Percentiles rank a stretch among this genome's conserved stretches.
Conservation (phyloP, 2,888 invertebrate species). For the Drosophila ochracea region DNA sequence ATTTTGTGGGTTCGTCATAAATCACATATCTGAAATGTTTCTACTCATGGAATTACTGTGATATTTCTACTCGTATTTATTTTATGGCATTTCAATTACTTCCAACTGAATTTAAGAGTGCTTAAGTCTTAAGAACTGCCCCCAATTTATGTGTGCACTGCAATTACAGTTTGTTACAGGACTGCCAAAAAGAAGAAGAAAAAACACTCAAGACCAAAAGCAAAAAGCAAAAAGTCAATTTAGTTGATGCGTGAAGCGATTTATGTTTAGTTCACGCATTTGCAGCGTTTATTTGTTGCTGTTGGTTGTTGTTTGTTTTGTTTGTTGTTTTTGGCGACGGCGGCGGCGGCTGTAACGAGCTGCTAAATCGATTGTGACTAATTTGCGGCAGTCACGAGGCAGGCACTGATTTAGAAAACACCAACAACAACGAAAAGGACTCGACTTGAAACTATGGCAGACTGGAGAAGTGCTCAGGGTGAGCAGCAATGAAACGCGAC, state of each 20-base stretch:
- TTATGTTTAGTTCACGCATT: constrained; percentile 64
- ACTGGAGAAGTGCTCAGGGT: neutral
- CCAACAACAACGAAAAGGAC: constrained; percentile 35
- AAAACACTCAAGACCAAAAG: neutral
- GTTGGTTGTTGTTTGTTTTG: constrained; percentile 24
- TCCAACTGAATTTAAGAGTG: constrained; percentile 11
- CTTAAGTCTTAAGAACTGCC: constrained; percentile 9
- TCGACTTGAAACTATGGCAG: constrained; percentile 8
- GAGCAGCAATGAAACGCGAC: constrained; percentile 38
- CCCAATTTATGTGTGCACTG: constrained; percentile 25
- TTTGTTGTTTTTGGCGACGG: constrained; percentile 60
- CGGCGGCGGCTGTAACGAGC: constrained; percentile 66
- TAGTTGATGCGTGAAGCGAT: constrained; percentile 75
- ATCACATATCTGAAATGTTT: neutral
- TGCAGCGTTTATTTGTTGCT: constrained; percentile 41
- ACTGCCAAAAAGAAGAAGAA: neutral
- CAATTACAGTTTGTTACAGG: constrained; percentile 60
- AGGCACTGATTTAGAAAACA: constrained; percentile 64
- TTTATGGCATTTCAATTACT: constrained; percentile 13
- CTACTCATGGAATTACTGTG: neutral
- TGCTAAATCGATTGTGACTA: constrained; percentile 81
- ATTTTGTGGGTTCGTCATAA: neutral
- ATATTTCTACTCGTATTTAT: neutral
- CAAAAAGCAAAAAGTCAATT: constrained; percentile 53
- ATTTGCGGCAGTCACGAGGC: constrained; percentile 72